A percentile compares a stretch with the other conserved stretches of the same genome.
Evolutionary conservation across 2,797 vertebrate species (phyloP).

Genomic region (Bovichtus diacanthus): DNA sequence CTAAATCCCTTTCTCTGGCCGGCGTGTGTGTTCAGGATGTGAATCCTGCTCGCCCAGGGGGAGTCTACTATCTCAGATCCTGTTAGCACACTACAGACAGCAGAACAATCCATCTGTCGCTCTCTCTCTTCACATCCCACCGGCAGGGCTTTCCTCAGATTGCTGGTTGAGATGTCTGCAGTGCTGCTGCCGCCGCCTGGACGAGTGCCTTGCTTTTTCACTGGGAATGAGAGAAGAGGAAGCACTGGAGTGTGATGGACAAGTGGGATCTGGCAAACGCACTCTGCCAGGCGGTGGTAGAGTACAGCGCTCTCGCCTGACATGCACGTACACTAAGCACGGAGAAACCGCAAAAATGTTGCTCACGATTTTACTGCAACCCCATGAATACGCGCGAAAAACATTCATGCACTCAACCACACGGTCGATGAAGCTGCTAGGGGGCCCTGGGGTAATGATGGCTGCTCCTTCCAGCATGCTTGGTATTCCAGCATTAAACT

Average conservation of each 20-base stretch:
- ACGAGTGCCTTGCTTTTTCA: constrained; percentile 48
- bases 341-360: constrained; percentile 1
- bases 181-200: constrained; percentile 30
- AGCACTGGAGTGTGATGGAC: constrained; percentile 44
- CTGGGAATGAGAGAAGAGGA: constrained; percentile 36
- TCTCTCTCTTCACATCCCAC: constrained; percentile 43
- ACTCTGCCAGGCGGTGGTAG: not conserved
- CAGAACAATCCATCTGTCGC: constrained; percentile 63
- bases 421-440: constrained; percentile 4
- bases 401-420: constrained; percentile 6
- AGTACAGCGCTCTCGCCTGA: constrained; percentile 7
- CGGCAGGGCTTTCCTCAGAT: constrained; percentile 68
- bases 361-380: constrained; percentile 14
- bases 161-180: constrained; percentile 61
- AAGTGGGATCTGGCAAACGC: constrained; percentile 28
- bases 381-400: constrained; percentile 1
- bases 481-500: not conserved
- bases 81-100: constrained; percentile 48
- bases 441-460: not conserved
- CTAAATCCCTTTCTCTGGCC: constrained; percentile 40
- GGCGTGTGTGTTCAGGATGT: constrained; percentile 25
- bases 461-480: not conserved
- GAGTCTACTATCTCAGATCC: constrained; percentile 48
- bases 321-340: not conserved
- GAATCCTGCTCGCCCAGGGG: constrained; percentile 15